Base-by-base conservation (phyloP, 53 echinoderm and acorn worm genomes). In the Astropecten irregularis region DNA sequence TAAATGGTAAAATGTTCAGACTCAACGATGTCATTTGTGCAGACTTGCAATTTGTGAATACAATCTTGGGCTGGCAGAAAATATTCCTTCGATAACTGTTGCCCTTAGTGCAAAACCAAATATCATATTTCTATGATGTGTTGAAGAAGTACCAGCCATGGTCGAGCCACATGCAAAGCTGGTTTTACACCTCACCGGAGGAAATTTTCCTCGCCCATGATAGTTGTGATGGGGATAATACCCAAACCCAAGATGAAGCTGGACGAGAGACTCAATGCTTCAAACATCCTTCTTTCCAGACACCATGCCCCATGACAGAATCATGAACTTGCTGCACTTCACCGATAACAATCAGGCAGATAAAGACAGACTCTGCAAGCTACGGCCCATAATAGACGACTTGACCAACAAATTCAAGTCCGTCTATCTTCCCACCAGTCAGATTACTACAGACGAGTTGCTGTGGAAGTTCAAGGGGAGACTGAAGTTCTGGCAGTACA, bases 1-100 rank as follows among this genome's bases (percentile, higher is more conserved):
- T 71, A 32, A 50, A 50, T 71, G 71, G 34, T 15, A 50, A 51
- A 71, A 71, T 50, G 1, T 71, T 51, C 34, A 51, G 49, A 27
- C 69, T 69, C 5, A 48, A 69, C 49, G 49, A 71, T 50, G 71
- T 71, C 71, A 71, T 71, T 31, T 71, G 71, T 71, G 71, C 71
- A 49, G 71, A 71, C 30, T 71, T 71, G 31, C 49, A 71, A 71
- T 71, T 51, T 50, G 10, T 50, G 4, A 71, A 71, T 28, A 49
- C 28, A 71, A 71, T 71, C 6, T 4, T 71, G 42, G 42, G 42
- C 11, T 42, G 6, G 28, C n/a, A 50, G 71, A 30, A 50, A 49
- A 71, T 71, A 34, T 49, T 71, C 71, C 18, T 71, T 32, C 9
- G 71, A 71, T 71, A 19, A 71, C 71, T 49, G 71, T 71, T 71